Conservation (phyloP, 2,888 invertebrate genomes). For the Noctuana brunneofusca region DNA sequence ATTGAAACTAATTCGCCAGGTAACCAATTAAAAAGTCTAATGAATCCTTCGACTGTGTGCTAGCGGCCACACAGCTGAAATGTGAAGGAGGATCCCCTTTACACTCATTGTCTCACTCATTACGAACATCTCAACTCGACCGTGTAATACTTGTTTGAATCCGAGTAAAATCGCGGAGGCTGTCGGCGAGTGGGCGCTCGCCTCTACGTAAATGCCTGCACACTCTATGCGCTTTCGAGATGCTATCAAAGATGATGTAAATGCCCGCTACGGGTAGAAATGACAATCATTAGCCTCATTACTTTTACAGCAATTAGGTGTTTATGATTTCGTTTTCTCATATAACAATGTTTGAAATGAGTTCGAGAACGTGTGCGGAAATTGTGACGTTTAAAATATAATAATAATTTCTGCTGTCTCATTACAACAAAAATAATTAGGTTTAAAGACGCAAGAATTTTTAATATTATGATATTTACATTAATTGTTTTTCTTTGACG, state of each 20-base stretch:
- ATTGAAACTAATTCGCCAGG: background rate
- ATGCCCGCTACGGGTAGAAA: conserved; percentile 50
- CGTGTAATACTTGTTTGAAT: conserved; percentile 69
- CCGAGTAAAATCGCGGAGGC: conserved; percentile 55
- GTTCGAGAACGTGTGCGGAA: conserved; percentile 8
- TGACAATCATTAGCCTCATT: conserved; percentile 55
- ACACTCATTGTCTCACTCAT: conserved; percentile 54
- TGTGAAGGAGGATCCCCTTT: conserved; percentile 56
- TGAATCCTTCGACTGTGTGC: conserved; percentile 21
- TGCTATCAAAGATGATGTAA: conserved; percentile 62
- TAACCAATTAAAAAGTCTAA: background rate
- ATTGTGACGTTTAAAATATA: conserved; percentile 12
- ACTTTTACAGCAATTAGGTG: conserved; percentile 47
- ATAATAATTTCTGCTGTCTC: background rate
- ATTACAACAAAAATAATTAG: background rate
- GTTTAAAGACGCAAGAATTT: background rate
- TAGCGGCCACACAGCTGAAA: conserved; percentile 44
- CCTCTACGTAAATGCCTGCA: conserved; percentile 76
- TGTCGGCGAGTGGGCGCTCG: conserved; percentile 59
- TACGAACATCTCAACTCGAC: conserved; percentile 64
- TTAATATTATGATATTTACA: background rate
- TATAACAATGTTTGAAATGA: conserved; percentile 20
- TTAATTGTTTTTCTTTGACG: background rate
- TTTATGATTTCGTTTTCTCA: conserved; percentile 38
- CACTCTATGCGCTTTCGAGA: conserved; percentile 72